Evolutionary conservation across 53 echinoderm and acorn worm species (phyloP).

Genomic region (Echinometra lucunter): DNA sequence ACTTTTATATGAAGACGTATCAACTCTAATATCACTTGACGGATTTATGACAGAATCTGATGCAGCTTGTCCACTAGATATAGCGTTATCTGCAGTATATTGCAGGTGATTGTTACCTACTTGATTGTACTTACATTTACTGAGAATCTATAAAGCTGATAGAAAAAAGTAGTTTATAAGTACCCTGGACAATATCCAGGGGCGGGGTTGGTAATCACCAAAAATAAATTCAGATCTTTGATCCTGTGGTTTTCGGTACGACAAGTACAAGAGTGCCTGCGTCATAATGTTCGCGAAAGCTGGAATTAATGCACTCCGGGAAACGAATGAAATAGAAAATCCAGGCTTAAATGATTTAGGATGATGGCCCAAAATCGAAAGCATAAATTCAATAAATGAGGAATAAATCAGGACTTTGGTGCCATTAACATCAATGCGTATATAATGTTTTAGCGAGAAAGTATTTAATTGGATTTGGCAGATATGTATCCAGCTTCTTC

Average conservation of each 20-base stretch:
- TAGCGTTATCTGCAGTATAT: too few species aligned
- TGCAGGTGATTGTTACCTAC: too few species aligned
- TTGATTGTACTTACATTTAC: too few species aligned
- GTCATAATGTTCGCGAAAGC: background rate
- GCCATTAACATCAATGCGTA: background rate
- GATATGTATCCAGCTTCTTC: too few species aligned
- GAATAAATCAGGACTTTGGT: background rate
- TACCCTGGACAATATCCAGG: slow-evolving; percentile 15
- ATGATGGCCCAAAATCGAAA: background rate
- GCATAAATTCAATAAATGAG: background rate
- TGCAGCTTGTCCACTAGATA: too few species aligned
- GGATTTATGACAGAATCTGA: too few species aligned
- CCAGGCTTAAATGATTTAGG: background rate
- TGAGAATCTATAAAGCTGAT: too few species aligned
- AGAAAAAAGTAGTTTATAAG: too few species aligned
- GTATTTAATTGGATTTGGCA: slow-evolving; percentile 15
- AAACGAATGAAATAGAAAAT: background rate
- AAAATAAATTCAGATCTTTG: background rate
- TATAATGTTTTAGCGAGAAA: background rate
- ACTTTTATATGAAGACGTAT: too few species aligned
- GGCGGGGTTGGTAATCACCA: background rate
- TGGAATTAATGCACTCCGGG: background rate
- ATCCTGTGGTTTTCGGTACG: slow-evolving; percentile 12
- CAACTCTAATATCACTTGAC: too few species aligned
- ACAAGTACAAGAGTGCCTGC: background rate